Base-by-base conservation (phyloP, 2,113 vertebrate genomes). In the Tragelaphus buxtoni region DNA sequence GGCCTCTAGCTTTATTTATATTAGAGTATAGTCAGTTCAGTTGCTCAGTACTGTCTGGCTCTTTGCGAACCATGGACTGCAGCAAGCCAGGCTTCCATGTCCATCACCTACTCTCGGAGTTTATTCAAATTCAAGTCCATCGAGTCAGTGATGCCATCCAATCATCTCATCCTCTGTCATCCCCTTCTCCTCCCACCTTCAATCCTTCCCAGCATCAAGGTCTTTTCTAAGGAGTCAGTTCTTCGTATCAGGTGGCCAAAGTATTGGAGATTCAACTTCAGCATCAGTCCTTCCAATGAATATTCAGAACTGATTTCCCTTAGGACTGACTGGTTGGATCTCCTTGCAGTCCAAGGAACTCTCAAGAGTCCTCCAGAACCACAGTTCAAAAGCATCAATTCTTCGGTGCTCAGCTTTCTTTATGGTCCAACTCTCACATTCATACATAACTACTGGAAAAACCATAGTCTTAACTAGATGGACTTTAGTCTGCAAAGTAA, bases 1-100 rank as follows among this genome's bases (percentile, higher is more conserved):
- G 81, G 77, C 47, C 72, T 88, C n/a, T 87, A 10, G 65, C 42
- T 87, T 90, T 94, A 81, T 96, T 90, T 87, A 63, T 8, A 88
- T 80, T 20, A 85, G 9, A 76, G 47, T 35, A 85, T 14, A 76
- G 47, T 35, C 65, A 35, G n/a, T 69, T 69, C 65, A 35, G 65
- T 69, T 69, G 65, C n/a, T 69, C 4, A 22, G 18, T 69, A 22
- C 2, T 39, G n/a, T 69, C n/a, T 0, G 9, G 20, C 9, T 11
- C 9, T 69, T 35, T 69, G 65, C 0, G 0, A 35, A 5, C n/a
- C n/a, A 39, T 69, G 18, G 65, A 69, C 65, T 69, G 65, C n/a
- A 69, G n/a, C n/a, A 39, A 2, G 9, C 18, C 65, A 69, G 17
- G 18, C 65, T 39, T 69, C 65, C 18, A 2, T 22, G 17, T 9